These are phyloP conservation scores for Zoanthus gigantus DNA, from an alignment of 92 coral and sea anemone species.

Conservation along the genomic window DNA sequence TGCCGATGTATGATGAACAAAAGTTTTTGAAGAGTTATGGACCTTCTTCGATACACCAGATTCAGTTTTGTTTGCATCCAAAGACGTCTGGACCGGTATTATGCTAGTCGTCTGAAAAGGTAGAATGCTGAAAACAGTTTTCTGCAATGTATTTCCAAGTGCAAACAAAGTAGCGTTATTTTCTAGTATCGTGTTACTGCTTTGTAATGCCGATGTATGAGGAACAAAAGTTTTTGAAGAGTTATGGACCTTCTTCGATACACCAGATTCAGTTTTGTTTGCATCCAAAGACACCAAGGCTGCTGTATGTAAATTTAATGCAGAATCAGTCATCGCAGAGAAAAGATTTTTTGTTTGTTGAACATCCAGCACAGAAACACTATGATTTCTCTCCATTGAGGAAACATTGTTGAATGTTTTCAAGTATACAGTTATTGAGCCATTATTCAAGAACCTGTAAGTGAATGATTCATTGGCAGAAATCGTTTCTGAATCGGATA, in stretches of 20 bases:
- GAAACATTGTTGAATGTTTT: constrained; percentile 58
- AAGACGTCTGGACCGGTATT: not conserved
- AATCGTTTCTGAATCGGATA: constrained; percentile 36
- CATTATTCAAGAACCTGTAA: constrained; percentile 26
- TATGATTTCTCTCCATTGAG: constrained; percentile 37
- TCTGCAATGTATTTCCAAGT: no score
- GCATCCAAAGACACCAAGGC: not conserved
- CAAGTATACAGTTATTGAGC: constrained; percentile 26
- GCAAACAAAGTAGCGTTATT: not conserved
- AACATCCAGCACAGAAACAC: not conserved
- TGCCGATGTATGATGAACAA: not conserved
- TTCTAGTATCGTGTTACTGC: not conserved
- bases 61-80: not conserved
- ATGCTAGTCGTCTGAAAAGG: no score
- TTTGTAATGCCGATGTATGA: not conserved
- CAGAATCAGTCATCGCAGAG: not conserved
- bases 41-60: not conserved
- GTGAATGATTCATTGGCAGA: constrained; percentile 1
- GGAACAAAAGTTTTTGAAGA: not conserved
- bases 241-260: no score
- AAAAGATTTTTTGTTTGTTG: not conserved
- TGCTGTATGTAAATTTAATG: not conserved
- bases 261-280: not conserved
- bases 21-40: not conserved
- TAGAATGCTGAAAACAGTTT: no score